Conservation (phyloP, 2,888 invertebrate genomes). For the Agrochola lota region DNA sequence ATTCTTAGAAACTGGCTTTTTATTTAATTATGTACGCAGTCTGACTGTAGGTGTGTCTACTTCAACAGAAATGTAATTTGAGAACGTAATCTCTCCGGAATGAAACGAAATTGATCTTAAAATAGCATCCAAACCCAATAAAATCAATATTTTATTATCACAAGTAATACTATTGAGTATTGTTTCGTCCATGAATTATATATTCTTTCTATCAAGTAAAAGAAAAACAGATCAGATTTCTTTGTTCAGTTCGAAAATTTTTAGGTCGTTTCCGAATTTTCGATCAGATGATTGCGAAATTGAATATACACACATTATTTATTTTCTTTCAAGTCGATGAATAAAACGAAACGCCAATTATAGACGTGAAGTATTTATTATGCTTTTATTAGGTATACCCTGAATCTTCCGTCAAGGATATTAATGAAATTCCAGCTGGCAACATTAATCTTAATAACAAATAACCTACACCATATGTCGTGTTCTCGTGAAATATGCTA, state of each 20-base stretch:
- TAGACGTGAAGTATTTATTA: not conserved
- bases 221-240: not conserved
- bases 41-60: too few species aligned
- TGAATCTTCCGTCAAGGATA: not conserved
- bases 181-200: not conserved
- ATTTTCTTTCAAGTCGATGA: slow-evolving; percentile 9
- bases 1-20: not conserved
- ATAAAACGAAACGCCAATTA: slow-evolving; percentile 7
- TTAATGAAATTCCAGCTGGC: not conserved
- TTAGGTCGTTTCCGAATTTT: slow-evolving; percentile 11
- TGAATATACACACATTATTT: slow-evolving; percentile 17
- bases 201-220: not conserved
- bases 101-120: not conserved
- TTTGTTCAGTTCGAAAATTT: not conserved
- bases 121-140: not conserved
- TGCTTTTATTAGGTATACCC: not conserved
- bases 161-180: not conserved
- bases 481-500: not conserved
- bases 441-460: slow-evolving; percentile 9
- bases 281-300: slow-evolving; percentile 1
- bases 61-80: not conserved
- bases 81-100: not conserved
- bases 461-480: not conserved
- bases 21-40: not conserved
- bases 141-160: not conserved